A percentile compares a stretch with the other conserved stretches of the same genome.
Evolutionary conservation across 2,888 invertebrate species (phyloP).

Genomic region (Ophion costatus): DNA sequence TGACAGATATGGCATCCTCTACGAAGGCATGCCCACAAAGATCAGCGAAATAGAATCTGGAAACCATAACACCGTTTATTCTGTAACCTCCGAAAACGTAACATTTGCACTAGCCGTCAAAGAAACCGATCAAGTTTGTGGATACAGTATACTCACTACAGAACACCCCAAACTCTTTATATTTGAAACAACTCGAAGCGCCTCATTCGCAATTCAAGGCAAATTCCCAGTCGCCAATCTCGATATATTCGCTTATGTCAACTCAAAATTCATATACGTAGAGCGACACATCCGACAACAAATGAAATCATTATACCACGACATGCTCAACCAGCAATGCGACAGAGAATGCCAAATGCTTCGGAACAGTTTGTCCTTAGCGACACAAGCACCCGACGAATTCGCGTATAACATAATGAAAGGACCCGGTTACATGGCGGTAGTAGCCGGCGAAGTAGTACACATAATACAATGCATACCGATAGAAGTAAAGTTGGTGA

Average conservation of each 20-base stretch:
- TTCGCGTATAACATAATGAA: no score
- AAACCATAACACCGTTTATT: constrained; percentile 13
- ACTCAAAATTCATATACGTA: no score
- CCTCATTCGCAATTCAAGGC: constrained; percentile 9
- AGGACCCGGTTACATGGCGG: no score
- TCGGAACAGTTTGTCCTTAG: no score
- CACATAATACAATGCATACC: no score
- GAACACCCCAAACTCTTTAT: constrained; percentile 42
- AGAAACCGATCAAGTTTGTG: constrained; percentile 25
- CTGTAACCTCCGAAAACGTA: neutral
- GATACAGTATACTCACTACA: constrained; percentile 18
- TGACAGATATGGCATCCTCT: constrained; percentile 48
- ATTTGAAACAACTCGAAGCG: constrained; percentile 21
- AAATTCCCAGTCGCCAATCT: constrained; percentile 18
- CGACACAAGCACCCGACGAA: no score
- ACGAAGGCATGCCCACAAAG: constrained; percentile 46
- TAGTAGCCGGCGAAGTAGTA: no score
- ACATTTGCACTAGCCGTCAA: constrained; percentile 20
- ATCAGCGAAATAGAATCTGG: constrained; percentile 15
- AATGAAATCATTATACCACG: no score
- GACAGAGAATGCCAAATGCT: no score
- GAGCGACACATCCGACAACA: no score
- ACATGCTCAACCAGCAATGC: no score
- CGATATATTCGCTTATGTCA: constrained; percentile 28
- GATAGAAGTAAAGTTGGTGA: no score